Evolutionary conservation across 2,113 vertebrate species (phyloP).

Genomic region (Cryptotis parvus): DNA sequence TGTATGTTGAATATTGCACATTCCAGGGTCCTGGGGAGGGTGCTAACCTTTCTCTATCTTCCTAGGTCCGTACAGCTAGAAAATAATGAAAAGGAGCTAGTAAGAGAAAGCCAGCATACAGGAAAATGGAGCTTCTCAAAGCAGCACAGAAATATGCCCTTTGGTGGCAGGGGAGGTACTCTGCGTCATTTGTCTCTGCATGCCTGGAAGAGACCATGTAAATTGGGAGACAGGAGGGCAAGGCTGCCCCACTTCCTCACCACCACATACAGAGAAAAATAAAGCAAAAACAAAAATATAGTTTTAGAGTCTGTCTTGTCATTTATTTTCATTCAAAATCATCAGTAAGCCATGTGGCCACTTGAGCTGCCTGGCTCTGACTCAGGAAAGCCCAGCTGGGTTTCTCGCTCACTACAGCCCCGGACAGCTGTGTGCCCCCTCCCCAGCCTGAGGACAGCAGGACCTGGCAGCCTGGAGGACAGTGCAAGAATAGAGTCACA

Average conservation of each 20-base stretch:
- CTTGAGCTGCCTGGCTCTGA: neutral
- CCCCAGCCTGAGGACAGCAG: too few species aligned
- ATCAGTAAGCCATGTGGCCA: neutral
- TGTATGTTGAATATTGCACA: too few species aligned
- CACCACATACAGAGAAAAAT: neutral
- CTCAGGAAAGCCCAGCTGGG: too few species aligned
- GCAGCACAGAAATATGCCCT: neutral
- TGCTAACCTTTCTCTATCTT: neutral
- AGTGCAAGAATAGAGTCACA: too few species aligned
- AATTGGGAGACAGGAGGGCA: neutral
- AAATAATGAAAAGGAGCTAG: neutral
- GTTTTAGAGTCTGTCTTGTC: neutral
- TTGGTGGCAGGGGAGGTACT: neutral
- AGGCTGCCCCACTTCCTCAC: neutral
- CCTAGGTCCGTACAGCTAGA: neutral
- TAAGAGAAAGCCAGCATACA: neutral
- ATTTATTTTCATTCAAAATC: neutral
- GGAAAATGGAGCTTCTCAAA: neutral
- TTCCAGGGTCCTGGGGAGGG: neutral
- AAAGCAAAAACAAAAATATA: neutral
- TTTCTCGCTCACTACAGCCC: too few species aligned
- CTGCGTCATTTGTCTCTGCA: neutral
- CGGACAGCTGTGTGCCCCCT: accelerated
- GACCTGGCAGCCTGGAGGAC: accelerated
- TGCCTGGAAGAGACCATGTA: neutral